Evolutionary conservation across 2,113 vertebrate species (phyloP).

Genomic region (Progne subis): DNA sequence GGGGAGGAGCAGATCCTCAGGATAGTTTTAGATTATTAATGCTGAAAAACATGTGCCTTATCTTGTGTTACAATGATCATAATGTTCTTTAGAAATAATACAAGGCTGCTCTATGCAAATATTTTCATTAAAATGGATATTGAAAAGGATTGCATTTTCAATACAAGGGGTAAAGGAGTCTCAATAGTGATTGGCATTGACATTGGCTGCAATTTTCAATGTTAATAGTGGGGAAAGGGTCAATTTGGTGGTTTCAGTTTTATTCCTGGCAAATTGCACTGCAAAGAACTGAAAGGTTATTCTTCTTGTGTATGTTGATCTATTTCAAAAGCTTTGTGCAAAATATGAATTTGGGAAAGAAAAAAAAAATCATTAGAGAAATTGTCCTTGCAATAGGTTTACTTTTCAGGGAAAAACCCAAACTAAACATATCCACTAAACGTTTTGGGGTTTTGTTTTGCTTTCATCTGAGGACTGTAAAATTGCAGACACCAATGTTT

Average conservation of each 20-base stretch:
- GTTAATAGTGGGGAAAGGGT: neutral
- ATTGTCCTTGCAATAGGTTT: slow-evolving; percentile 32
- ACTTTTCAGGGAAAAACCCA: slow-evolving; percentile 47
- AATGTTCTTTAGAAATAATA: slow-evolving; percentile 53
- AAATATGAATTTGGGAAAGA: slow-evolving; percentile 4
- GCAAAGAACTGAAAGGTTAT: slow-evolving; percentile 22
- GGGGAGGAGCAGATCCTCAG: slow-evolving; percentile 63
- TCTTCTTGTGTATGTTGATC: slow-evolving; percentile 17
- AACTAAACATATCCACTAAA: neutral
- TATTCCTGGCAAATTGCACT: slow-evolving; percentile 52
- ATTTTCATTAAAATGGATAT: slow-evolving; percentile 46
- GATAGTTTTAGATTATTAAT: slow-evolving; percentile 66
- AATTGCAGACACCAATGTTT: slow-evolving; percentile 62
- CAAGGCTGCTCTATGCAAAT: slow-evolving; percentile 72
- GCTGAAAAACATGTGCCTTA: slow-evolving; percentile 80
- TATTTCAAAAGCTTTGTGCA: slow-evolving; percentile 31
- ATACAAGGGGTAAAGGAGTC: slow-evolving; percentile 30
- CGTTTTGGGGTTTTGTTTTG: slow-evolving; percentile 28
- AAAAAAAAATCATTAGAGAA: slow-evolving; percentile 7
- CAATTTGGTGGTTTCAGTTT: slow-evolving; percentile 37
- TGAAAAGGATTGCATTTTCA: slow-evolving; percentile 57
- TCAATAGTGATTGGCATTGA: neutral
- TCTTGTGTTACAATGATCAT: slow-evolving; percentile 71
- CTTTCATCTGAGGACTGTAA: slow-evolving; percentile 66
- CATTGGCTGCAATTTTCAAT: slow-evolving; percentile 1